These are phyloP conservation scores for Acropternis orthonyx DNA, from an alignment of 2,797 vertebrate species.

Conservation along the genomic window DNA sequence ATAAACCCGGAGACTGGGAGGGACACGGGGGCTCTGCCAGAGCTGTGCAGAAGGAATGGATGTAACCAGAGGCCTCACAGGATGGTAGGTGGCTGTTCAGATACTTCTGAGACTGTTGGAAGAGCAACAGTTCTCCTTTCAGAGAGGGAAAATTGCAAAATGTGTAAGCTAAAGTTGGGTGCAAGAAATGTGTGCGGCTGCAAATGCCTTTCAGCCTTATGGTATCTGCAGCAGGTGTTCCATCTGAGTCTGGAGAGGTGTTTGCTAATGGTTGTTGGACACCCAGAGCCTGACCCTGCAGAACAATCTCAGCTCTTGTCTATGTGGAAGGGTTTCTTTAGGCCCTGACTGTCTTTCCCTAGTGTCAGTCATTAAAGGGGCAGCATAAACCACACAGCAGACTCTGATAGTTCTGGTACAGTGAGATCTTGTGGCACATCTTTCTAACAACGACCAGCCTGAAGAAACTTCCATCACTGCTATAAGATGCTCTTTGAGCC, in stretches of 20 bases:
- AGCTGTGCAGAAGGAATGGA: not conserved
- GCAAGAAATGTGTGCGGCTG: not conserved
- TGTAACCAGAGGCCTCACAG: not conserved
- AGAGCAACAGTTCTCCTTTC: not conserved
- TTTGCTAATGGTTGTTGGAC: not conserved
- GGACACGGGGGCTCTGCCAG: not conserved
- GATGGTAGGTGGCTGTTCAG: not conserved
- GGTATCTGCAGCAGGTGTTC: not conserved
- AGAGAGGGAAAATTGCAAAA: not conserved
- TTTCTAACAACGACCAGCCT: not conserved
- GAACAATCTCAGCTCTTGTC: not conserved
- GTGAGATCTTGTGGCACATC: not conserved
- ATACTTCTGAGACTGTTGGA: not conserved
- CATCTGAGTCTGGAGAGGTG: not conserved
- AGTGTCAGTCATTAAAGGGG: not conserved
- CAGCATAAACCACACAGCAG: not conserved
- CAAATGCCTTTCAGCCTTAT: not conserved
- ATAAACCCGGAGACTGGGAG: not conserved
- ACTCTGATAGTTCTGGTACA: not conserved
- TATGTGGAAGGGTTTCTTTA: not conserved
- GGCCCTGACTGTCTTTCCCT: not conserved
- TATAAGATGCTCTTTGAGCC: not conserved
- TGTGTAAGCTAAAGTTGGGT: not conserved
- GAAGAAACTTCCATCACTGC: not conserved
- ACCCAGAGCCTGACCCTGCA: not conserved